phyloP scores from a whole-genome alignment of 2,888 invertebrate genomes.

The Lasioglossum pauxillum region DNA sequence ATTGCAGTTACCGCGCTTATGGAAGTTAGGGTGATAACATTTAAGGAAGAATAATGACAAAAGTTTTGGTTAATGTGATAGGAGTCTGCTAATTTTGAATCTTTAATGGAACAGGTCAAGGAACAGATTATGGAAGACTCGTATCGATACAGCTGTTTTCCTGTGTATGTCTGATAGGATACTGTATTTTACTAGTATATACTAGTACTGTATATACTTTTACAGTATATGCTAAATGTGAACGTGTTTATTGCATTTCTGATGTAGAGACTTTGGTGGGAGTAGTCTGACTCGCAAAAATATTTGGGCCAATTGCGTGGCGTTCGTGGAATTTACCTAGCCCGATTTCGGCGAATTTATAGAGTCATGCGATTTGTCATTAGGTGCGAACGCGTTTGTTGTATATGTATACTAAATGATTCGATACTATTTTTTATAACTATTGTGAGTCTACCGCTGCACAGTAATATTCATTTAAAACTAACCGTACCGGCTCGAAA shows the following conservation, averaged over 20 bases:
- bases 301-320: slow-evolving; percentile 27
- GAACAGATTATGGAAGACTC: not conserved
- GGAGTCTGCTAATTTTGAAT: not conserved
- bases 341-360: slow-evolving; percentile 15
- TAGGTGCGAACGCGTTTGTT: not conserved
- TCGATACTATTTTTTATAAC: not conserved
- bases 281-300: not conserved
- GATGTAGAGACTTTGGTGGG: not conserved
- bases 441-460: not conserved
- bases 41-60: not conserved
- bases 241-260: not conserved
- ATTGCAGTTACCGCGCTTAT: not conserved
- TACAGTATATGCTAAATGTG: no score
- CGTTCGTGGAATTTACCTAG: slow-evolving; percentile 21
- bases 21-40: not conserved
- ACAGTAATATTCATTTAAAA: not conserved
- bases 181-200: not conserved
- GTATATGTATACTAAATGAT: not conserved
- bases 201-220: no score
- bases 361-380: slow-evolving; percentile 27
- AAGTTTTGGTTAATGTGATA: not conserved
- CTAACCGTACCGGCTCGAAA: no score
- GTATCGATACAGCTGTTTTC: not conserved
- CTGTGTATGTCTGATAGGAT: not conserved
- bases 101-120: not conserved